Conservation (phyloP, 2,113 vertebrate genomes). For the Micronycteris hirsuta region DNA sequence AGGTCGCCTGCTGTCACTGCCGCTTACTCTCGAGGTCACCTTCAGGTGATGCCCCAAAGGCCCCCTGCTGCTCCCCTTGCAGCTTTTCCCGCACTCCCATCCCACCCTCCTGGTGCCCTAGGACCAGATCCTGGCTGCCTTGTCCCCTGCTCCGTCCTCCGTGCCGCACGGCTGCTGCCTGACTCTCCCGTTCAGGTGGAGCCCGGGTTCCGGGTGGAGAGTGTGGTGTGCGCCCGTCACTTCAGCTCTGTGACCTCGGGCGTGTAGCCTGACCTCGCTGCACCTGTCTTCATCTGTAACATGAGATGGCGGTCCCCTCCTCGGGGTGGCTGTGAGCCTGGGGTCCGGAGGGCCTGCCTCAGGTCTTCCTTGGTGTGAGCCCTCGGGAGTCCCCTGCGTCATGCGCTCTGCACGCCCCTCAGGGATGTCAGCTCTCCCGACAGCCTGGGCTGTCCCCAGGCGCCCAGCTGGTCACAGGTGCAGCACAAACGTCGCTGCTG, state of each 20-base stretch:
- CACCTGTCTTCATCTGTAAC: not conserved
- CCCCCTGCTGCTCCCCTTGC: not conserved
- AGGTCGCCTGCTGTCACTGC: not conserved
- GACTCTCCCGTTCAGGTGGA: not conserved
- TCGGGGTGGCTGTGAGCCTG: not conserved
- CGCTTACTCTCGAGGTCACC: not conserved
- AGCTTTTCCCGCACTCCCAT: not conserved
- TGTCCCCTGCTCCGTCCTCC: not conserved
- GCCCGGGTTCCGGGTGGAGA: not conserved
- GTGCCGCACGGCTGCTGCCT: not conserved
- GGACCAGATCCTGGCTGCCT: no score
- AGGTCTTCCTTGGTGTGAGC: not conserved
- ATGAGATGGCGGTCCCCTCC: not conserved
- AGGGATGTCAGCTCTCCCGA: not conserved
- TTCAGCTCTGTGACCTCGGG: not conserved
- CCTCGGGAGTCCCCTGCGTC: not conserved
- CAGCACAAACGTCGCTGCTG: not conserved
- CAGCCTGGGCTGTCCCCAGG: not conserved
- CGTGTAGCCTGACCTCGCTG: accelerated
- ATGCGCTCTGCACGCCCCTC: not conserved
- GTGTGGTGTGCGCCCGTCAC: not conserved
- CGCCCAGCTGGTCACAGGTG: not conserved
- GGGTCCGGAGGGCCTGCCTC: not conserved
- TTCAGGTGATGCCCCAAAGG: not conserved
- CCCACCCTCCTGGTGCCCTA: not conserved